Conservation (phyloP, 2,797 vertebrate species). For the Sardinella longiceps region DNA sequence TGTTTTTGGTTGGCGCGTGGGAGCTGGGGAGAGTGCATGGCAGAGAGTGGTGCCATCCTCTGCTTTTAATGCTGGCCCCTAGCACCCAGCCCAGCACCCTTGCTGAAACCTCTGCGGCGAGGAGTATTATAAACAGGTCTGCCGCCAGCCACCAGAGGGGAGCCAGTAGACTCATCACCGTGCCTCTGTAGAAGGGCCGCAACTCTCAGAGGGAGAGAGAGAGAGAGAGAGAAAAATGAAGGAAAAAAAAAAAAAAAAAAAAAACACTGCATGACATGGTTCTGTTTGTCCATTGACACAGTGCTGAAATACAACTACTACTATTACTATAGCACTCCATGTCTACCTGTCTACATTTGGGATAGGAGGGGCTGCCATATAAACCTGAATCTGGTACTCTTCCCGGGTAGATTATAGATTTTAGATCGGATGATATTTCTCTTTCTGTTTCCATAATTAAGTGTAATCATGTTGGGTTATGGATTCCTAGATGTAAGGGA, state of each 20-base stretch:
- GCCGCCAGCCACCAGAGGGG: conserved; percentile 23
- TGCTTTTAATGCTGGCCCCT: conserved; percentile 21
- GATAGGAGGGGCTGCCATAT: background rate
- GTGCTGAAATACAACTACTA: background rate
- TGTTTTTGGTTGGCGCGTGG: background rate
- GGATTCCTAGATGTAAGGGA: background rate
- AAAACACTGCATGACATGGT: background rate
- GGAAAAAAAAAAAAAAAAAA: no score
- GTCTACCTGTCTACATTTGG: background rate
- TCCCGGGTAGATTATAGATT: background rate
- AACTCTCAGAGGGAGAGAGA: background rate
- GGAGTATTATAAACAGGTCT: conserved; percentile 48
- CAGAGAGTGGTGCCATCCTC: conserved; percentile 34
- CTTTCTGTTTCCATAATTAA: background rate
- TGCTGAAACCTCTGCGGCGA: conserved; percentile 33
- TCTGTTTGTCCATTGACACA: conserved; percentile 5
- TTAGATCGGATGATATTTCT: background rate
- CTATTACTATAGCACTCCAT: background rate
- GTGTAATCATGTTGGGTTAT: background rate
- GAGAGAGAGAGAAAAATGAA: no score
- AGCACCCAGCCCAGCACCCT: background rate
- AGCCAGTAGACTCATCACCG: background rate
- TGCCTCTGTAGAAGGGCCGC: background rate
- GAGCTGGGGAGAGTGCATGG: background rate
- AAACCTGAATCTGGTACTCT: background rate